A percentile compares a stretch with the other conserved stretches of the same genome.
Evolutionary conservation across 2,888 invertebrate species (phyloP).

Genomic region (Hypolimnas misippus): DNA sequence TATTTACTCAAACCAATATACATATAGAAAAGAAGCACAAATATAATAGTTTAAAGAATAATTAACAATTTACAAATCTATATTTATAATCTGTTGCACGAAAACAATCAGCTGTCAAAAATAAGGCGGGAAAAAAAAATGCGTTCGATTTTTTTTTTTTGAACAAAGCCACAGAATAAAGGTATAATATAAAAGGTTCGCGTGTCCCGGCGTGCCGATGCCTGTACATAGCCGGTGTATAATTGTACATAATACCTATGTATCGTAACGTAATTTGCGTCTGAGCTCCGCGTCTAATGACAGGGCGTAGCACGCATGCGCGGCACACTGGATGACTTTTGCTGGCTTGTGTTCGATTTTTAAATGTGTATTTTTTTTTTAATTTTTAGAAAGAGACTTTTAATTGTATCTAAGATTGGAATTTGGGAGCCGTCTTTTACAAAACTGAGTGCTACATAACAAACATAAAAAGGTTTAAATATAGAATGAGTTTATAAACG

Average conservation of each 20-base stretch:
- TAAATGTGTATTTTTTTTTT: too few species aligned
- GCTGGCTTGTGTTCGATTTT: neutral
- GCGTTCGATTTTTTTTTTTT: conserved; percentile 23
- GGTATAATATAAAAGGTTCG: conserved; percentile 51
- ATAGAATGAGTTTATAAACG: too few species aligned
- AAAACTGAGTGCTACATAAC: too few species aligned
- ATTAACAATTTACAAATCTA: neutral
- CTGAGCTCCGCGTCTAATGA: conserved; percentile 66
- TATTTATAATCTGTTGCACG: neutral
- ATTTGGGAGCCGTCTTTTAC: too few species aligned
- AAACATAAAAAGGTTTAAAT: too few species aligned
- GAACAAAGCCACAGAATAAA: conserved; percentile 36
- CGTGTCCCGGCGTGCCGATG: conserved; percentile 56
- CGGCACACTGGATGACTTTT: conserved; percentile 34
- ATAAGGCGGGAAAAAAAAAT: conserved; percentile 29
- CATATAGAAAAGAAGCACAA: too few species aligned
- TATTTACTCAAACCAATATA: too few species aligned
- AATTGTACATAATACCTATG: conserved; percentile 79
- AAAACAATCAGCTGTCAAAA: conserved; percentile 25
- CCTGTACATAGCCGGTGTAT: conserved; percentile 56
- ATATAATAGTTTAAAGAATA: too few species aligned
- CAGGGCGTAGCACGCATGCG: conserved; percentile 79
- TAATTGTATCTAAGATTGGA: too few species aligned
- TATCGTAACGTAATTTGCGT: conserved; percentile 79
- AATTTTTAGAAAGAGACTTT: too few species aligned